Percentiles rank a stretch among this genome's conserved stretches.
Conservation (phyloP, 2,888 invertebrate genomes). For the Willowsia nigromaculata region DNA sequence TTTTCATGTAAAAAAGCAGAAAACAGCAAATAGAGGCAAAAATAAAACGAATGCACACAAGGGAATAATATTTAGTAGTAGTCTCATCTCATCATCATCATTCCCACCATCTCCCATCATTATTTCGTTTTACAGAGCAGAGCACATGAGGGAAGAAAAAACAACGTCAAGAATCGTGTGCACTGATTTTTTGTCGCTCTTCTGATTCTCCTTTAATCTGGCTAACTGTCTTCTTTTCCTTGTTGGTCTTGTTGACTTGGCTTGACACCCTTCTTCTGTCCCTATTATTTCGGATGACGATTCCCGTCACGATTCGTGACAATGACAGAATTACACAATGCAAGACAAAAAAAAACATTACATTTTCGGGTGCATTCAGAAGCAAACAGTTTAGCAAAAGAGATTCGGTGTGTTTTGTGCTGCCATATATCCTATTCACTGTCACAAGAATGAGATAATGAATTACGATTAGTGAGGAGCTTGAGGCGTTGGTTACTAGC, state of each 20-base stretch:
- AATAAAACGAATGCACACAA: neutral
- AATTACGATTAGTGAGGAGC: neutral
- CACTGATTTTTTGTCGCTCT: neutral
- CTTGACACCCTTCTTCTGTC: slow-evolving; percentile 39
- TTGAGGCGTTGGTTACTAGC: neutral
- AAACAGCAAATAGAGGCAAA: neutral
- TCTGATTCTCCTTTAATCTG: neutral
- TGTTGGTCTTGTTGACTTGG: neutral
- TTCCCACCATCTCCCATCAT: neutral
- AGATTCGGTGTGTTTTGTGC: no score
- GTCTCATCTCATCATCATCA: neutral
- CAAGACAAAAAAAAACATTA: neutral
- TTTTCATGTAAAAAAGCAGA: neutral
- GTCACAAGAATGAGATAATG: slow-evolving; percentile 9
- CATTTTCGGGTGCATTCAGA: no score
- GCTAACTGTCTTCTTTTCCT: slow-evolving; percentile 31
- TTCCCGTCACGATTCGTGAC: slow-evolving; percentile 33
- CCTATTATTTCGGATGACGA: slow-evolving; percentile 26
- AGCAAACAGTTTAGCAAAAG: no score
- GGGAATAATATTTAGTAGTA: neutral
- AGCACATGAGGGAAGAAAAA: slow-evolving; percentile 40
- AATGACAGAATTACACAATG: slow-evolving; percentile 13
- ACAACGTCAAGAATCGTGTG: neutral
- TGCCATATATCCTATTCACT: neutral
- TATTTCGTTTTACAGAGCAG: slow-evolving; percentile 66